Evolutionary conservation across 2,797 vertebrate genomes (phyloP).

Genomic region (Rhynchonycteris naso): DNA sequence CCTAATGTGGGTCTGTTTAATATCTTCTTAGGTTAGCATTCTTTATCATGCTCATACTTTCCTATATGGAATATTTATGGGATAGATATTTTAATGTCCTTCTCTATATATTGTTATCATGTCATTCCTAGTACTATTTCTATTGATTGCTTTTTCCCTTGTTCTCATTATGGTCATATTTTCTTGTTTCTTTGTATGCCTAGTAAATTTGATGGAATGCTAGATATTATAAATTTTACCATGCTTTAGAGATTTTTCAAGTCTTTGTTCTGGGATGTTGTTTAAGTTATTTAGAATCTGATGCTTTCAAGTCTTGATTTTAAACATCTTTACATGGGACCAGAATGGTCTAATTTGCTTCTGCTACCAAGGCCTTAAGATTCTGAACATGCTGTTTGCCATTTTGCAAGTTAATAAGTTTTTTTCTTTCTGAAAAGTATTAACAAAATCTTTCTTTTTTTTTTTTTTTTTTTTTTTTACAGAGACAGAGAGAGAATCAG

Average conservation of each 20-base stretch:
- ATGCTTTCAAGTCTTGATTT: neutral
- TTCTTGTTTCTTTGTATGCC: neutral
- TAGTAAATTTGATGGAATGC: neutral
- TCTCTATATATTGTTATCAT: neutral
- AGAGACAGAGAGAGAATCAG: too few relatives aligned
- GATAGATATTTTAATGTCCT: neutral
- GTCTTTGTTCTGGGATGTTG: neutral
- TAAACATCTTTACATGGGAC: neutral
- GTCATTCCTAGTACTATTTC: constrained; percentile 1
- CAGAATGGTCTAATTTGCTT: neutral
- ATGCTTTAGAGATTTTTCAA: neutral
- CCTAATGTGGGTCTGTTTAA: neutral
- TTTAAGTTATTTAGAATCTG: neutral
- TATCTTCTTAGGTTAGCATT: neutral
- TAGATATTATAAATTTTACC: neutral
- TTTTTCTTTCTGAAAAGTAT: neutral
- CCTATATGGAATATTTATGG: neutral
- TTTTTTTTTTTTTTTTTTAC: too few relatives aligned
- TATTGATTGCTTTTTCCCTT: neutral
- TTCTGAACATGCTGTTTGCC: neutral
- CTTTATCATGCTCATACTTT: neutral
- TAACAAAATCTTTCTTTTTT: neutral
- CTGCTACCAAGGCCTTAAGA: neutral
- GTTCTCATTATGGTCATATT: neutral
- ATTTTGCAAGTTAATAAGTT: neutral